Conservation (phyloP, 2,797 vertebrate species). For the Etheostoma nigrum region DNA sequence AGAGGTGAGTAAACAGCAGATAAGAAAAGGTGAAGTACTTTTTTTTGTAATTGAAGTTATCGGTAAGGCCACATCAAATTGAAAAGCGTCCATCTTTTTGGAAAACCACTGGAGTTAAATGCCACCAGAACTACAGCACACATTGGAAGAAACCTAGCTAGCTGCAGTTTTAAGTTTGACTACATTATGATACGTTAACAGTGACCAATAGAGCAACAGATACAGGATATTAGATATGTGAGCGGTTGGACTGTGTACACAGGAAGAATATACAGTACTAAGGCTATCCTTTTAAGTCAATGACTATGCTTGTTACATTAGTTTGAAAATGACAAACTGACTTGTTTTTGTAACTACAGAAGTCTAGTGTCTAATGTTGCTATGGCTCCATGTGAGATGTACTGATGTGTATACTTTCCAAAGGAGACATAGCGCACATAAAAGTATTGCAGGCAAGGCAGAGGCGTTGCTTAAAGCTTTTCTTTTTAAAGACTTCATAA, state of each 20-base stretch:
- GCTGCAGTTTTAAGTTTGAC: conserved; percentile 52
- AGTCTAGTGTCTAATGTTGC: conserved; percentile 67
- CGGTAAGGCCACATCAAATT: conserved; percentile 88
- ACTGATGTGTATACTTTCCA: conserved; percentile 69
- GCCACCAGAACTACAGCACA: conserved; percentile 62
- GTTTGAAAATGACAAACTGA: conserved; percentile 59
- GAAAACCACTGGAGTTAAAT: conserved; percentile 43
- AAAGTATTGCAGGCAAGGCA: conserved; percentile 99
- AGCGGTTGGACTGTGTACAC: conserved; percentile 70
- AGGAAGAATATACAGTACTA: conserved; percentile 80
- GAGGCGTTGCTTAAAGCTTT: conserved; percentile 99
- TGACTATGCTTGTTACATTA: conserved; percentile 67
- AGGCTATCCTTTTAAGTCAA: conserved; percentile 76
- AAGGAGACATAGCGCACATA: conserved; percentile 88
- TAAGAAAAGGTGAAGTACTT: conserved; percentile 51
- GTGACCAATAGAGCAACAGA: conserved; percentile 65
- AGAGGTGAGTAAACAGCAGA: conserved; percentile 71
- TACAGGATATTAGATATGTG: conserved; percentile 76
- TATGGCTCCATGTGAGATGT: conserved; percentile 76
- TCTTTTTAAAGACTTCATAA: conserved; percentile 97
- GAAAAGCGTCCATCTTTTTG: conserved; percentile 74
- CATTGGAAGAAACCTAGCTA: conserved; percentile 73
- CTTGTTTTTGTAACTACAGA: conserved; percentile 60
- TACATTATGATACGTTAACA: conserved; percentile 58
- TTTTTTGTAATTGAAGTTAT: conserved; percentile 65